phyloP scores from a whole-genome alignment of 1,140 invertebrate genomes.

The Diorhabda elongata region DNA sequence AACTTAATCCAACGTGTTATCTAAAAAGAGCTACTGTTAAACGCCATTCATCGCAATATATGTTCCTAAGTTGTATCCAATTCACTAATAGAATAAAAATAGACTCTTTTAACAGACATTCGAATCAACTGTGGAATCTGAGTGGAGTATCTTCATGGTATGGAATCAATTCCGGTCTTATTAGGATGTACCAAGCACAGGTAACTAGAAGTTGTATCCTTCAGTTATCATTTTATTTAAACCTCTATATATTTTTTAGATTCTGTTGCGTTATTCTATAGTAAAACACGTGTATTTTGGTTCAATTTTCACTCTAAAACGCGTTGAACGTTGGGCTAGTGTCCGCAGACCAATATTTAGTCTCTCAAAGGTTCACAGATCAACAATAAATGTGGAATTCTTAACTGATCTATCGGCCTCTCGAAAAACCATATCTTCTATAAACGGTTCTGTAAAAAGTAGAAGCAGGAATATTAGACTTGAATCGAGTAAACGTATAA shows the following conservation, averaged over 20 bases:
- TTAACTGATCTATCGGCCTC: too few relatives aligned
- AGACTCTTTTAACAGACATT: constrained; percentile 98
- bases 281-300: constrained; percentile 98
- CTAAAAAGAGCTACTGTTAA: constrained; percentile 76
- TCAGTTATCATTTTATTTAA: not conserved
- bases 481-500: too few relatives aligned
- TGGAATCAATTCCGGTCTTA: constrained; percentile 93
- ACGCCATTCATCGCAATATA: constrained; percentile 74
- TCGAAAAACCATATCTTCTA: too few relatives aligned
- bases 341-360: constrained; percentile 19
- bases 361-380: not conserved
- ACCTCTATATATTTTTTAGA: constrained; percentile 51
- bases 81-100: constrained; percentile 95
- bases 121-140: constrained; percentile 98
- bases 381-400: not conserved
- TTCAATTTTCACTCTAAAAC: constrained; percentile 71
- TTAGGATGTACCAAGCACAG: constrained; percentile 99
- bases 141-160: constrained; percentile 89
- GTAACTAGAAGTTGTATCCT: constrained; percentile 50
- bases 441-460: too few relatives aligned
- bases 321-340: constrained; percentile 38
- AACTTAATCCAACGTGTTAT: constrained; percentile 83
- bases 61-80: constrained; percentile 92
- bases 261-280: constrained; percentile 93
- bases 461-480: too few relatives aligned